Evolutionary conservation across 2,888 invertebrate species (phyloP).

Genomic region (Melipona bicolor): DNA sequence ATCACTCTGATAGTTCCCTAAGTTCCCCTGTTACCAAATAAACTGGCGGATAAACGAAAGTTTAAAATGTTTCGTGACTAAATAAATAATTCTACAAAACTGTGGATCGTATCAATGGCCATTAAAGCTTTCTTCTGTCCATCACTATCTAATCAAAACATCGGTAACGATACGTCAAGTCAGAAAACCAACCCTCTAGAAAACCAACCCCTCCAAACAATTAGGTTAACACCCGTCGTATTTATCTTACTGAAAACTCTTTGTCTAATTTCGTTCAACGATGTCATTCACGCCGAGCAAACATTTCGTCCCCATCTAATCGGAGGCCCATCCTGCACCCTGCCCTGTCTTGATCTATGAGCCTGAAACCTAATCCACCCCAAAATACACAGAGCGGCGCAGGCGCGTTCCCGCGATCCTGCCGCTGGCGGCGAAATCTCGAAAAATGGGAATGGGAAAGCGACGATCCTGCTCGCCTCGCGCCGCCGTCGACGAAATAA

Average conservation of each 20-base stretch:
- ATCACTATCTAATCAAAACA: background rate
- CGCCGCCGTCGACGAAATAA: slow-evolving; percentile 71
- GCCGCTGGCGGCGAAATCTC: background rate
- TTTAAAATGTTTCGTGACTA: too few relatives aligned
- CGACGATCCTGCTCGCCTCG: slow-evolving; percentile 44
- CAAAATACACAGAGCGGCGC: slow-evolving; percentile 6
- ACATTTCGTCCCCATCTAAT: slow-evolving; percentile 6
- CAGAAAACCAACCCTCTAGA: background rate
- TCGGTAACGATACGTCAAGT: too few relatives aligned
- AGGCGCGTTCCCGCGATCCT: background rate
- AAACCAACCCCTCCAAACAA: background rate
- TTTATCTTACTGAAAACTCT: background rate
- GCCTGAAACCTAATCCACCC: slow-evolving; percentile 28
- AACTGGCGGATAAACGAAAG: too few relatives aligned
- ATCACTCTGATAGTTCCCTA: background rate
- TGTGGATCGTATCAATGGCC: too few relatives aligned
- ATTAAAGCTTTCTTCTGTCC: too few relatives aligned
- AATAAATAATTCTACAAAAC: too few relatives aligned
- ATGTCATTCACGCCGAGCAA: background rate
- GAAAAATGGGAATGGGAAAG: slow-evolving; percentile 26
- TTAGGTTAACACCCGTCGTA: background rate
- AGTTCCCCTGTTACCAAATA: background rate
- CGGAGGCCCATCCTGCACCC: background rate
- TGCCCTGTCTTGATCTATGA: slow-evolving; percentile 21
- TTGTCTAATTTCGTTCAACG: slow-evolving; percentile 5